Evolutionary conservation across 2,888 invertebrate genomes (phyloP).

Genomic region (Noctua janthe): DNA sequence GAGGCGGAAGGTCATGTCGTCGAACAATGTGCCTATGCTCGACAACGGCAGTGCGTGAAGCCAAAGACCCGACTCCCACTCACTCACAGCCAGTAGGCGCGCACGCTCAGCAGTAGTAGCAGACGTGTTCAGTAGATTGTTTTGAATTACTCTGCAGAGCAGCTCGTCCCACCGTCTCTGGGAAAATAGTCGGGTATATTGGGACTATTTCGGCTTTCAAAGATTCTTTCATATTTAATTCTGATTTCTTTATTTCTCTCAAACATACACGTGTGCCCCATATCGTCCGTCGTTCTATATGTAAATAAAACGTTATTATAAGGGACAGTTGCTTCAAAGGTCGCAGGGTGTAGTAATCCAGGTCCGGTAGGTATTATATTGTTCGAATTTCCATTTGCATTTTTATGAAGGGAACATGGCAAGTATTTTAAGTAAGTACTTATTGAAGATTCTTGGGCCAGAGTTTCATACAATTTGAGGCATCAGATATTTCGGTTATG

Average conservation of each 20-base stretch:
- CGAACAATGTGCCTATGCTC: too few relatives aligned
- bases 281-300: slow-evolving; percentile 52
- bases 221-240: slow-evolving; percentile 3
- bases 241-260: background rate
- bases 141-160: too few relatives aligned
- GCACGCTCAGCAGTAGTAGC: too few relatives aligned
- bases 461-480: slow-evolving; percentile 57
- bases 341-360: slow-evolving; percentile 45
- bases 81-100: too few relatives aligned
- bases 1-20: too few relatives aligned
- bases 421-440: slow-evolving; percentile 63
- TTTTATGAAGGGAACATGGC: slow-evolving; percentile 63
- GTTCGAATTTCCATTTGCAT: slow-evolving; percentile 64
- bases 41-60: too few relatives aligned
- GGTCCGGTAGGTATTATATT: slow-evolving; percentile 54
- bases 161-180: too few relatives aligned
- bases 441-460: slow-evolving; percentile 60
- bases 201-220: background rate
- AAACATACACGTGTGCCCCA: background rate
- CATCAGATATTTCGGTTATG: slow-evolving; percentile 53
- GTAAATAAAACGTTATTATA: slow-evolving; percentile 50
- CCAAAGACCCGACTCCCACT: too few relatives aligned
- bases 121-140: too few relatives aligned
- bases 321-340: slow-evolving; percentile 39
- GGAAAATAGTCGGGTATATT: too few relatives aligned